Evolutionary conservation across 2,797 vertebrate genomes (phyloP).

Genomic region (Typhlichthys subterraneus): DNA sequence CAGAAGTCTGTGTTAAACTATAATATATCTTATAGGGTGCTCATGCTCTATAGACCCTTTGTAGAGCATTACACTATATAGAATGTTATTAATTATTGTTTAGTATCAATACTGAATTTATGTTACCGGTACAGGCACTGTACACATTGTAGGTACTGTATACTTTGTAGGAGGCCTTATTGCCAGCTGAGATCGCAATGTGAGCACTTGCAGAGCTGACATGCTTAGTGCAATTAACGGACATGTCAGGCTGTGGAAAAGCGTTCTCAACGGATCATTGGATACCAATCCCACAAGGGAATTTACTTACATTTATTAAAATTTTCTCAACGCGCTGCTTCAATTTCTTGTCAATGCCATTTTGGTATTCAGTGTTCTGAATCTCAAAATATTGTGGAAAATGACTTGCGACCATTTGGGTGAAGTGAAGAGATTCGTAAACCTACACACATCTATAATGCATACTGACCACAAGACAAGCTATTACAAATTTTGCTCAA

Average conservation of each 20-base stretch:
- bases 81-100: no score
- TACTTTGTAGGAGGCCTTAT: conserved; percentile 18
- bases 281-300: conserved; percentile 81
- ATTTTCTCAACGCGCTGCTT: conserved; percentile 71
- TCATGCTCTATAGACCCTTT: no score
- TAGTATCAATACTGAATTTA: no score
- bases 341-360: conserved; percentile 41
- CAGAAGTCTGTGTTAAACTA: no score
- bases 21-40: no score
- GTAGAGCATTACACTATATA: no score
- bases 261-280: conserved; percentile 80
- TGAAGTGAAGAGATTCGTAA: neutral
- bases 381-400: neutral
- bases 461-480: no score
- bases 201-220: conserved; percentile 68
- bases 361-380: conserved; percentile 24
- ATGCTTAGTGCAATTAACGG: conserved; percentile 77
- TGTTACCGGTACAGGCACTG: neutral
- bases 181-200: conserved; percentile 62
- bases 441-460: no score
- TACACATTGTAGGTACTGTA: no score
- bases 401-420: neutral
- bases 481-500: no score
- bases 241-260: conserved; percentile 81
- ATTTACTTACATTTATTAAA: conserved; percentile 80